A percentile compares a stretch with the other conserved stretches of the same genome.
Conservation (phyloP, 92 coral and sea anemone genomes). For the Montipora capitata region DNA sequence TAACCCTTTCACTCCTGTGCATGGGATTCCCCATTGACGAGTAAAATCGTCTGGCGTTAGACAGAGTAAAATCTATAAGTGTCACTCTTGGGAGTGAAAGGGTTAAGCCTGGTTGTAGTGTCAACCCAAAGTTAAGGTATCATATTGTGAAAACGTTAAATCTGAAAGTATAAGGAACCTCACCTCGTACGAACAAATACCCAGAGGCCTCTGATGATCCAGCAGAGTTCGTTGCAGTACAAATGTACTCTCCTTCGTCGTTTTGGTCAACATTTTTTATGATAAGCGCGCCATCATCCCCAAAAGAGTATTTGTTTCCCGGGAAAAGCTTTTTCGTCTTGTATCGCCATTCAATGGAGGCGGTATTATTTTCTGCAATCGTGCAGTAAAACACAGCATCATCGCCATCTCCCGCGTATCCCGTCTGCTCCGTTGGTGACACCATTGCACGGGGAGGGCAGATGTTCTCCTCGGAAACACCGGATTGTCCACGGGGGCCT, state of each 20-base stretch:
- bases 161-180: not conserved
- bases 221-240: slow-evolving; percentile 6
- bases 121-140: no score
- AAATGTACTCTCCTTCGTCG: slow-evolving; percentile 23
- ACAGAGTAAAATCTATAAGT: no score
- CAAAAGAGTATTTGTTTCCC: slow-evolving; percentile 3
- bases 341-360: slow-evolving; percentile 16
- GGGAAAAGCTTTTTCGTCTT: not conserved
- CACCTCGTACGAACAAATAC: slow-evolving; percentile 6
- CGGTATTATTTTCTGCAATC: not conserved
- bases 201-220: not conserved
- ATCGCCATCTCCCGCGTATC: not conserved
- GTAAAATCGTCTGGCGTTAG: no score
- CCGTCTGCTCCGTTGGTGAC: slow-evolving; percentile 17
- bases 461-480: not conserved
- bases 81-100: no score
- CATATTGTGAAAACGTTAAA: not conserved
- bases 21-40: no score
- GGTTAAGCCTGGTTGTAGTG: no score
- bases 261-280: not conserved
- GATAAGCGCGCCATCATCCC: slow-evolving; percentile 11
- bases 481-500: not conserved
- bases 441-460: slow-evolving; percentile 1
- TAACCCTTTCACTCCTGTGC: no score
- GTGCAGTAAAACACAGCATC: slow-evolving; percentile 25